These are phyloP conservation scores for Clitarchus hookeri DNA, from an alignment of 2,888 invertebrate genomes.

Conservation along the genomic window DNA sequence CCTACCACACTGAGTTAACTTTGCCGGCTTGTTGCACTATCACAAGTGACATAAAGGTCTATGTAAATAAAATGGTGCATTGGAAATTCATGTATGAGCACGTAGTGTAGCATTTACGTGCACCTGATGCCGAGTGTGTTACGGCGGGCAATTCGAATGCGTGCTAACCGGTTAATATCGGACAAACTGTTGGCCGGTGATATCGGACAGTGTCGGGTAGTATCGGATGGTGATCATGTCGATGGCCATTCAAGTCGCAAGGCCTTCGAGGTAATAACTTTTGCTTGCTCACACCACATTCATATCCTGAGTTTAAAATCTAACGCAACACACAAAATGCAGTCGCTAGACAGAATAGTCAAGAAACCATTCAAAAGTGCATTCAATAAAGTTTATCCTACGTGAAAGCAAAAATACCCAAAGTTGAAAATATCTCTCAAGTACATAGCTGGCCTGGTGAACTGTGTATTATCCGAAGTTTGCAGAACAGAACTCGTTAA, in stretches of 20 bases:
- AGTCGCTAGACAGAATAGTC: background rate
- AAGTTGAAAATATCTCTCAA: background rate
- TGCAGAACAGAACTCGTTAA: constrained; percentile 28
- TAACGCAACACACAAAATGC: background rate
- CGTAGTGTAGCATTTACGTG: no score
- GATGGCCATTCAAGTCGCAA: background rate
- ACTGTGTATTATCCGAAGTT: constrained; percentile 16
- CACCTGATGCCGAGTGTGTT: no score
- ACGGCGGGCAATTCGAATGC: no score
- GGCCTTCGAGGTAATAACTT: no score
- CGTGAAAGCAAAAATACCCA: background rate
- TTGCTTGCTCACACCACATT: background rate
- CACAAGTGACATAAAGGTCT: no score
- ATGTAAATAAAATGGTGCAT: no score
- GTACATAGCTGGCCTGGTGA: constrained; percentile 23
- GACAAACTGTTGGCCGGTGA: no score
- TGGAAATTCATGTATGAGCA: no score
- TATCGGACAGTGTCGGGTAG: no score
- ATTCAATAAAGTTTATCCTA: background rate
- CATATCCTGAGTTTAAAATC: constrained; percentile 16
- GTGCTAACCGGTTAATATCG: no score
- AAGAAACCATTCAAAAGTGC: constrained; percentile 5
- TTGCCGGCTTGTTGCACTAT: no score
- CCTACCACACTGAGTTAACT: no score
- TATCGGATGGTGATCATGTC: background rate